Percentiles rank a stretch among this genome's conserved stretches.
Evolutionary conservation across 2,797 vertebrate genomes (phyloP).

Genomic region (Lepilemur septentrionalis): DNA sequence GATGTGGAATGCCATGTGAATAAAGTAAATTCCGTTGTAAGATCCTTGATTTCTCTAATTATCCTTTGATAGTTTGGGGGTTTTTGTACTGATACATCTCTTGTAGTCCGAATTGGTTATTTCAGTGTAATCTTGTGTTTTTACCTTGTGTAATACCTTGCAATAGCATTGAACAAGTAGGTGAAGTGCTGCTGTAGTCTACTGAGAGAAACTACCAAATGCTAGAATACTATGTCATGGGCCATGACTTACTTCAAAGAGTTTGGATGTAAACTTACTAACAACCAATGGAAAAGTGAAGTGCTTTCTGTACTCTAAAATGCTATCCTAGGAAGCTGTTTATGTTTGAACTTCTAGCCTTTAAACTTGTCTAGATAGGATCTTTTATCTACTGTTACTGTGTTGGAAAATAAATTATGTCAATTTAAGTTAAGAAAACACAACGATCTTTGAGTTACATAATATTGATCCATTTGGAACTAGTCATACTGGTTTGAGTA

Average conservation of each 20-base stretch:
- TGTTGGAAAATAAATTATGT: background rate
- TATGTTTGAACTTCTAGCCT: constrained; percentile 16
- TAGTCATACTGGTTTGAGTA: background rate
- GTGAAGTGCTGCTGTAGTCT: background rate
- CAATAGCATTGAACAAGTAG: background rate
- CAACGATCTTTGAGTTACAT: background rate
- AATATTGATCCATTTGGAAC: background rate
- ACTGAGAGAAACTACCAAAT: background rate
- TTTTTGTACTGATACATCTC: background rate
- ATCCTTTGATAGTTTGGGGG: background rate
- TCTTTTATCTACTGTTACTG: background rate
- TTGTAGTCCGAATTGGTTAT: background rate
- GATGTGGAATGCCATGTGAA: background rate
- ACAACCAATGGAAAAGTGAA: background rate
- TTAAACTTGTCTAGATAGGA: background rate
- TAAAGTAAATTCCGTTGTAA: background rate
- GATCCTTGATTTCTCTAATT: background rate
- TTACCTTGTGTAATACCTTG: background rate
- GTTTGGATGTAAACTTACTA: background rate
- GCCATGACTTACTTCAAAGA: background rate
- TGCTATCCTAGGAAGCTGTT: background rate
- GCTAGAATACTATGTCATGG: background rate
- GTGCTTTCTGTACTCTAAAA: background rate
- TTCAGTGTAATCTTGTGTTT: background rate
- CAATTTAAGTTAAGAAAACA: background rate